These are phyloP conservation scores for Bombus ignitus DNA, from an alignment of 1,140 invertebrate genomes.

Conservation along the genomic window DNA sequence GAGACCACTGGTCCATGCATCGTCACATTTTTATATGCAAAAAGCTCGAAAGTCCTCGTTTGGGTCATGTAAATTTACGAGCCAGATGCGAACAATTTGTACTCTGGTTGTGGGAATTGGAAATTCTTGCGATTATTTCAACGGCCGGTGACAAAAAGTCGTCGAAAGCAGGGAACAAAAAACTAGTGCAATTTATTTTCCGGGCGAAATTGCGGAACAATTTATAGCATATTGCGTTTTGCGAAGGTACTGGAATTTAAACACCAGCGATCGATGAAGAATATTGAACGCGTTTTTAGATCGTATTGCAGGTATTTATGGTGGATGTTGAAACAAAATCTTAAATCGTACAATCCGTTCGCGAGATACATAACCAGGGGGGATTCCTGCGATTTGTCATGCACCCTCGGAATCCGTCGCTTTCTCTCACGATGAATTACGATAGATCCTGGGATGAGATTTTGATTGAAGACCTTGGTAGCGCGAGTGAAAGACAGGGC, in stretches of 20 bases:
- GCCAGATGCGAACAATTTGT: constrained; percentile 6
- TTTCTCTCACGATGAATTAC: constrained; percentile 28
- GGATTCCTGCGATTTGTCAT: constrained; percentile 18
- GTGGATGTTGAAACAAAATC: constrained; percentile 12
- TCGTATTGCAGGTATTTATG: neutral
- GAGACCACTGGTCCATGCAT: neutral
- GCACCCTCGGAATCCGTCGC: neutral
- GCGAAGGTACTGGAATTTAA: neutral
- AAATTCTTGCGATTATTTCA: neutral
- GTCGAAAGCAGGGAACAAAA: neutral
- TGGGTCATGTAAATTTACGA: neutral
- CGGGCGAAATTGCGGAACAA: neutral
- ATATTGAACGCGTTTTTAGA: neutral
- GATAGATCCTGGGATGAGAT: neutral
- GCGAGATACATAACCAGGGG: neutral
- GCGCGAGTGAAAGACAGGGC: constrained; percentile 8
- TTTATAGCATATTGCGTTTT: neutral
- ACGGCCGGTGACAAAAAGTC: neutral
- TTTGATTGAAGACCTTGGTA: constrained; percentile 10
- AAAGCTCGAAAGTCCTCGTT: neutral
- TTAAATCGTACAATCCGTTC: no score
- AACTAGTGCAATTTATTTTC: constrained; percentile 1
- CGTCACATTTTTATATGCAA: neutral
- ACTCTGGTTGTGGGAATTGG: neutral
- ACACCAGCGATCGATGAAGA: neutral